phyloP scores from a whole-genome alignment of 2,888 invertebrate species.

The Chrysina gloriosa region DNA sequence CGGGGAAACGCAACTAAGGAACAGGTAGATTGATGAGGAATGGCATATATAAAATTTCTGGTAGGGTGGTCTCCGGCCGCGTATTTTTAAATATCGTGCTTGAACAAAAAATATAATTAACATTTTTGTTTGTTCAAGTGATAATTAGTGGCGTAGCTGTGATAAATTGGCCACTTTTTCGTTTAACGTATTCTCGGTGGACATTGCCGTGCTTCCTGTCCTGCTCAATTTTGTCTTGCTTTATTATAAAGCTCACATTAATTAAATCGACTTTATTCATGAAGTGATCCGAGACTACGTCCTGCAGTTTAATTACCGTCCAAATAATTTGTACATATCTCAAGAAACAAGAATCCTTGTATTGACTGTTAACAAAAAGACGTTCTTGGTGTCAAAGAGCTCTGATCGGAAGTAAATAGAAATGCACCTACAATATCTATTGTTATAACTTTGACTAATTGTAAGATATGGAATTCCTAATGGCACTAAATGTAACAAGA shows the following conservation, averaged over 20 bases:
- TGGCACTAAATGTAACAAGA: too few species aligned
- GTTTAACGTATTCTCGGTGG: neutral
- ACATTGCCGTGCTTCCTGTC: neutral
- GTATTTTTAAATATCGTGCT: constrained; percentile 23
- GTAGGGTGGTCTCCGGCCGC: constrained; percentile 40
- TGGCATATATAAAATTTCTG: constrained; percentile 43
- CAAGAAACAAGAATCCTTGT: too few species aligned
- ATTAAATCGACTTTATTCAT: neutral
- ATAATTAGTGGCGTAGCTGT: constrained; percentile 35
- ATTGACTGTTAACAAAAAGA: too few species aligned
- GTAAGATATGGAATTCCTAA: too few species aligned
- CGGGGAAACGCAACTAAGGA: constrained; percentile 30
- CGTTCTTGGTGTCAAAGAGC: too few species aligned
- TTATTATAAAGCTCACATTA: neutral
- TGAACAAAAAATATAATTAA: constrained; percentile 31
- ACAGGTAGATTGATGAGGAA: constrained; percentile 44
- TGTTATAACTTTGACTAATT: too few species aligned
- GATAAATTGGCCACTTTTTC: constrained; percentile 28
- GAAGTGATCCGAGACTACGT: neutral
- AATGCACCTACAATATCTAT: too few species aligned
- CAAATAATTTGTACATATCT: too few species aligned
- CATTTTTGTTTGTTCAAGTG: constrained; percentile 41
- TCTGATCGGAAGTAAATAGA: too few species aligned
- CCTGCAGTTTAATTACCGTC: too few species aligned
- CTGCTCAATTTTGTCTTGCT: neutral